phyloP scores from a whole-genome alignment of 2,888 invertebrate genomes.

The Zygothrica quintamaculata region DNA sequence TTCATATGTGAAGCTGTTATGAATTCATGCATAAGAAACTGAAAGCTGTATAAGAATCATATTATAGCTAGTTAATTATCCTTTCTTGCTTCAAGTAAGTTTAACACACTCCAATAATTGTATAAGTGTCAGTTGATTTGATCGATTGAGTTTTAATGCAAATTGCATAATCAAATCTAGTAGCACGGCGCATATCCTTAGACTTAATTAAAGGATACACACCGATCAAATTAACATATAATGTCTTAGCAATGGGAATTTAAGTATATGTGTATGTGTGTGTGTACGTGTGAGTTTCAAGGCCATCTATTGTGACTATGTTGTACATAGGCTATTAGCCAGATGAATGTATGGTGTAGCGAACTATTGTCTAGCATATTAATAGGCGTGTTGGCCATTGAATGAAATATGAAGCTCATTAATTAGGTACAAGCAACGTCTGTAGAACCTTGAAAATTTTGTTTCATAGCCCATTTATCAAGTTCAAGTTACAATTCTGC shows the following conservation, averaged over 20 bases:
- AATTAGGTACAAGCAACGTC: conserved; percentile 62
- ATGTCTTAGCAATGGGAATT: too few species aligned
- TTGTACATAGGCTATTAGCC: background rate
- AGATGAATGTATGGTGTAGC: background rate
- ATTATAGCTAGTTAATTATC: too few species aligned
- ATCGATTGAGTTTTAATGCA: background rate
- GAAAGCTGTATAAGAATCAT: too few species aligned
- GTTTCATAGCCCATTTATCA: conserved; percentile 63
- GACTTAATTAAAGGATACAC: background rate
- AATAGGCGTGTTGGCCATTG: conserved; percentile 47
- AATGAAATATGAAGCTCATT: conserved; percentile 60
- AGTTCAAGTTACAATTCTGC: conserved; percentile 43
- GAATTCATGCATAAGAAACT: too few species aligned
- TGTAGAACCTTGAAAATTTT: conserved; percentile 54
- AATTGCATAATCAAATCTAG: background rate
- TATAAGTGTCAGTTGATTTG: background rate
- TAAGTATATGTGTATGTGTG: too few species aligned
- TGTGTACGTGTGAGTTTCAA: too few species aligned
- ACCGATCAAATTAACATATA: background rate
- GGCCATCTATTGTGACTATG: too few species aligned
- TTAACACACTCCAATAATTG: too few species aligned
- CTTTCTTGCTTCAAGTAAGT: too few species aligned
- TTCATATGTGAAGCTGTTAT: too few species aligned
- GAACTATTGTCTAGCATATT: conserved; percentile 48
- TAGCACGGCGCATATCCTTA: background rate